Evolutionary conservation across 2,888 invertebrate genomes (phyloP), one percentile per base, ranked within the genome.

Genomic region (Calameuta pallipes): DNA sequence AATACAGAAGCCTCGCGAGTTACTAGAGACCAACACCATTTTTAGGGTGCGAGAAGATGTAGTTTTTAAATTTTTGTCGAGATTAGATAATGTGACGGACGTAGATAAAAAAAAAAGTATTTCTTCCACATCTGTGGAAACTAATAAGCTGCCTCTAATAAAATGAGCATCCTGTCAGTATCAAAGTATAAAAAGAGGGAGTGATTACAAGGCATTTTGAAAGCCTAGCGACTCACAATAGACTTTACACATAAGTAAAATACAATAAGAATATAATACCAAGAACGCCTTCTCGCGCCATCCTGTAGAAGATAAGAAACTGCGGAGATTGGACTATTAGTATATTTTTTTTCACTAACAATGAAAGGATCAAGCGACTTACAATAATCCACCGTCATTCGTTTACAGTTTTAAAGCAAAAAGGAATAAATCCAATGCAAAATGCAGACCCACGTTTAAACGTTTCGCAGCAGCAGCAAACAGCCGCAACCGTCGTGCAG

Each of bases 361-460:
- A 77, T 76, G 75, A 76, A 74, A 34, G 82, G 73, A 69, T 78
- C 78, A 87, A 85, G 85, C 86, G 84, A 83, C 85, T 88, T 84
- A 86, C 89, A 89, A 88, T 90, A 89, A 89, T 89, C 84, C 87
- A 88, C 88, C 88, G 87, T 89, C 88, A 89, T 90, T 90, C 90
- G 93, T 94, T 94, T 94, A 92, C 93, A 96, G 96, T 95, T 94
- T 94, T 95, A 93, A 96, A 96, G 93, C 95, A 95, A 93, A 95
- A 94, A 92, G 92, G 92, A 88, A 92, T 92, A 90, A 92, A 89
- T 92, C 90, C 89, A 92, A 92, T 91, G 91, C 89, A 90, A 88
- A 92, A 91, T 87, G 89, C 91, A 88, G 92, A 92, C 84, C 90
- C 91, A 89, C 91, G 91, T 89, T 89, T 91, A 88, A 91, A 90